A percentile compares a stretch with the other conserved stretches of the same genome.
These are phyloP conservation scores for Exaiptasia diaphana DNA, from an alignment of 64 coral and sea anemone species.

Conservation along the genomic window DNA sequence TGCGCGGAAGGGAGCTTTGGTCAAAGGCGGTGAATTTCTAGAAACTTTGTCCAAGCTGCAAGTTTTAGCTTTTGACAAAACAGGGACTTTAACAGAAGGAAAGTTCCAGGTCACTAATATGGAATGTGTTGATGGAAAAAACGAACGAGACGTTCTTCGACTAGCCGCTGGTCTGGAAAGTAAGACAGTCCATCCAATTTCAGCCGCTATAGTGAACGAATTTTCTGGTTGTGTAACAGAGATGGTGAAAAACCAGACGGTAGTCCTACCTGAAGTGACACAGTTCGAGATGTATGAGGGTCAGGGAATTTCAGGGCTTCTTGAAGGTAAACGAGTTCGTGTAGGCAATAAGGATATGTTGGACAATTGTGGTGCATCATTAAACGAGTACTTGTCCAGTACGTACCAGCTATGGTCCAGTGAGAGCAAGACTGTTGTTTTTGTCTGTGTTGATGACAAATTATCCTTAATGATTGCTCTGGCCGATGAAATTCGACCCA, in stretches of 20 bases:
- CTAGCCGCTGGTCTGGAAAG: slow-evolving; percentile 86
- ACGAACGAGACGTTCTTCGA: slow-evolving; percentile 72
- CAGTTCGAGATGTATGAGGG: slow-evolving; percentile 78
- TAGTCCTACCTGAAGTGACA: slow-evolving; percentile 68
- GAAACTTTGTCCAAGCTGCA: slow-evolving; percentile 48
- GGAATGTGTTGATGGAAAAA: slow-evolving; percentile 53
- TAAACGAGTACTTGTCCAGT: slow-evolving; percentile 32
- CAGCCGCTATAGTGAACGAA: slow-evolving; percentile 83
- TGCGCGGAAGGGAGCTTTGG: slow-evolving; percentile 62
- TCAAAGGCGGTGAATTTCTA: slow-evolving; percentile 60
- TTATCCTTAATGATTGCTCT: slow-evolving; percentile 90
- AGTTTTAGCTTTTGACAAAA: slow-evolving; percentile 66
- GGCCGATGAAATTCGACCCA: slow-evolving; percentile 70
- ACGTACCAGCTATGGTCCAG: slow-evolving; percentile 63
- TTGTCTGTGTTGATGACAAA: slow-evolving; percentile 63
- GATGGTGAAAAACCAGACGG: slow-evolving; percentile 52
- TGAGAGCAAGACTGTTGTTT: slow-evolving; percentile 98
- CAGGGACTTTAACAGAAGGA: slow-evolving; percentile 63
- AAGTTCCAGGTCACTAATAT: slow-evolving; percentile 94
- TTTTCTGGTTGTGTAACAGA: slow-evolving; percentile 85
- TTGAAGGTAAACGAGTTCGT: slow-evolving; percentile 65
- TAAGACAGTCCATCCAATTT: slow-evolving; percentile 87
- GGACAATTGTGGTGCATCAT: neutral
- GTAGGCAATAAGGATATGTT: slow-evolving; percentile 76
- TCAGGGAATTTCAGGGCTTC: slow-evolving; percentile 73